Evolutionary conservation across 2,888 invertebrate species (phyloP), one percentile per base, ranked within the genome.

Genomic region (Diarsia mendica): DNA sequence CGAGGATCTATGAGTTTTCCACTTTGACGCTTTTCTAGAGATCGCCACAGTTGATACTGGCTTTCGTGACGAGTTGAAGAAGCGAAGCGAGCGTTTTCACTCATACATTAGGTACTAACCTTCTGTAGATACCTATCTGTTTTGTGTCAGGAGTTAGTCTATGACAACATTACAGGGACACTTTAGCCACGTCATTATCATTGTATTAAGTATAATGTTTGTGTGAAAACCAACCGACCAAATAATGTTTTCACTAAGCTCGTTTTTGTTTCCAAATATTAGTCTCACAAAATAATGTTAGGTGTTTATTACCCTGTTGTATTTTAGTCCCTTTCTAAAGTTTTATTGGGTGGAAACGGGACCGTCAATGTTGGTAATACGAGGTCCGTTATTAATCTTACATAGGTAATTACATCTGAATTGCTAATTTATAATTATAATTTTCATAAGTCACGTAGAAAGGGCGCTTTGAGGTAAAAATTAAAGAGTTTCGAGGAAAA

Each of bases 121-220:
- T 72, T 71, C 72, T 76, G 60, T 10, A 18, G 18, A 18, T 18
- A 8, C 20, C 0, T n/a, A 39, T 10, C 13, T 51, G 10, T 18
- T 46, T 20, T 48, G 46, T 72, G 33, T 88, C 81, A 86, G 80
- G 72, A 75, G 75, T 82, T 69, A 78, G 84, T 73, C 86, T 87
- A 87, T 82, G 72, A 85, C 74, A 75, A 79, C 84, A 85, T 88
- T 87, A 89, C 73, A 60, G 77, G 69, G 85, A 82, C 84, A 87
- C 87, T 90, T 89, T 84, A 79, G 85, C 82, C 72, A 61, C 68
- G 79, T 88, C 87, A 89, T 91, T 89, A 87, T 82, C 85, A 84
- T 89, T 86, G 85, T 88, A 86, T 82, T 85, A 84, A 80, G 78
- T 85, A 72, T 79, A 83, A 86, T 81, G 77, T 78, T 86, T 77